phyloP scores from a whole-genome alignment of 2,888 invertebrate genomes.

The Apotomis betuletana region DNA sequence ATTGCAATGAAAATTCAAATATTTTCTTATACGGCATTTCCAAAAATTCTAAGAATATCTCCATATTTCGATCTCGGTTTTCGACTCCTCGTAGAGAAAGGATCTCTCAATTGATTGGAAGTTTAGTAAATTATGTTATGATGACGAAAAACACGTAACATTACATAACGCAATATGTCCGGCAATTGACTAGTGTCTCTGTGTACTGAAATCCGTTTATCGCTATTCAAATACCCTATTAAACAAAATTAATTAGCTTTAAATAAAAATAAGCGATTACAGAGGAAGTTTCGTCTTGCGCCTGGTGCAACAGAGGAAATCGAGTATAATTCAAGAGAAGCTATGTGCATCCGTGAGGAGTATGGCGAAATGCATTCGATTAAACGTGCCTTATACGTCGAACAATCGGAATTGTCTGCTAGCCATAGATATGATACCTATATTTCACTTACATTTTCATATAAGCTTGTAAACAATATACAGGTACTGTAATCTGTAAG shows the following conservation, averaged over 20 bases:
- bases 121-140: no score
- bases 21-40: no score
- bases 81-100: no score
- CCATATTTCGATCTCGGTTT: no score
- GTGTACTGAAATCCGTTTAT: not conserved
- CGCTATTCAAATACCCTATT: not conserved
- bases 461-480: no score
- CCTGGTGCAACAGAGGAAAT: conserved; percentile 30
- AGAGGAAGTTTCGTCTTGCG: conserved; percentile 29
- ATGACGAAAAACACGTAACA: no score
- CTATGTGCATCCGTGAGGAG: conserved; percentile 25
- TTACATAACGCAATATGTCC: not conserved
- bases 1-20: no score
- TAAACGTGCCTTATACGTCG: conserved; percentile 20
- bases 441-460: no score
- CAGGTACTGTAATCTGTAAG: no score
- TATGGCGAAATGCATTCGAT: conserved; percentile 31
- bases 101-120: no score
- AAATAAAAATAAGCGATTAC: conserved; percentile 1
- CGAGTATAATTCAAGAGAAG: conserved; percentile 16
- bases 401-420: conserved; percentile 18
- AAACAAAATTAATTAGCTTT: conserved; percentile 5
- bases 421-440: conserved; percentile 4
- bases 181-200: no score
- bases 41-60: no score